Evolutionary conservation across 2,113 vertebrate genomes (phyloP).

Genomic region (Bufo gargarizans): DNA sequence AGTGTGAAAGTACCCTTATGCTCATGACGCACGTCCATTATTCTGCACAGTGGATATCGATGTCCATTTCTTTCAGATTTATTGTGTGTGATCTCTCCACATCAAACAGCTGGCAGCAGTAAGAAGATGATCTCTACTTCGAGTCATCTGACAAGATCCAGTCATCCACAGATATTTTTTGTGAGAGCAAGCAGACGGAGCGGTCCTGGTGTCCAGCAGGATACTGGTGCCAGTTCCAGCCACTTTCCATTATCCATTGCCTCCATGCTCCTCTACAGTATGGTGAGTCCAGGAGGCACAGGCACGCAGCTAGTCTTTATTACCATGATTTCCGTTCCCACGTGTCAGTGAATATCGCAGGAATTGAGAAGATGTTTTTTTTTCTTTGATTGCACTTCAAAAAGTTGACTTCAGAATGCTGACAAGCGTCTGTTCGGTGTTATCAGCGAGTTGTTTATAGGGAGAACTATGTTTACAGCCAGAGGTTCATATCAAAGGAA

Average conservation of each 20-base stretch:
- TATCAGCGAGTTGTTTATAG: constrained; percentile 64
- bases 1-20: too few relatives aligned
- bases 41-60: constrained; percentile 10
- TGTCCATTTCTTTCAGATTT: constrained; percentile 29
- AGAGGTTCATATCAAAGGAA: constrained; percentile 55
- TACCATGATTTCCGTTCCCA: neutral
- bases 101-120: constrained; percentile 53
- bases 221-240: constrained; percentile 57
- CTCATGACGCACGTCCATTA: constrained; percentile 29
- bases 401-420: neutral
- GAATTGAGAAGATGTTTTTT: constrained; percentile 19
- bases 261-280: neutral
- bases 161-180: constrained; percentile 60
- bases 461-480: constrained; percentile 61
- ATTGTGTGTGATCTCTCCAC: constrained; percentile 38
- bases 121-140: constrained; percentile 58
- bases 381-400: constrained; percentile 5
- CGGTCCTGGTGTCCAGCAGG: constrained; percentile 57
- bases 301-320: neutral
- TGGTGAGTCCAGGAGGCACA: neutral
- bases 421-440: constrained; percentile 58
- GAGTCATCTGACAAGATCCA: constrained; percentile 60
- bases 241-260: constrained; percentile 45
- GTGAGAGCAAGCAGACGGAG: constrained; percentile 58
- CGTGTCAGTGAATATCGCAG: neutral